These are phyloP conservation scores for Nymphalis c-album DNA, from an alignment of 2,888 invertebrate species.

Conservation along the genomic window DNA sequence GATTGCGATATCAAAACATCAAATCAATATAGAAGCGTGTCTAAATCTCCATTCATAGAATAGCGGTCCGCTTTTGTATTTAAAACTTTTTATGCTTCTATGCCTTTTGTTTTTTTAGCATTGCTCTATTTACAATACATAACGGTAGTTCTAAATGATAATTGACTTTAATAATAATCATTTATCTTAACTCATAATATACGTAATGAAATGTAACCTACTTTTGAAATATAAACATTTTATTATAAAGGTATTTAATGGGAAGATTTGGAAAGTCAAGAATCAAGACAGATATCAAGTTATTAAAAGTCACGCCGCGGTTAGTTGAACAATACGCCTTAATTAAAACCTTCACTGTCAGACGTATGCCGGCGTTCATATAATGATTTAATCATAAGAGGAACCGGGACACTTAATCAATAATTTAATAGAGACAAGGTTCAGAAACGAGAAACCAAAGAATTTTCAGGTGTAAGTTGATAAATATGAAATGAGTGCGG, in stretches of 20 bases:
- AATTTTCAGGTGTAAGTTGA: constrained; percentile 12
- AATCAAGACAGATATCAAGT: constrained; percentile 51
- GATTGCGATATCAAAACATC: constrained; percentile 70
- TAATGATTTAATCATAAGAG: constrained; percentile 70
- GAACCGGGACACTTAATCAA: constrained; percentile 56
- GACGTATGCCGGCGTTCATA: constrained; percentile 52
- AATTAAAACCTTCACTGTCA: constrained; percentile 69
- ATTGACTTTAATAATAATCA: constrained; percentile 1
- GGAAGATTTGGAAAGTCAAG: constrained; percentile 57
- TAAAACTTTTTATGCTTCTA: constrained; percentile 44
- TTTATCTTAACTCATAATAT: constrained; percentile 8
- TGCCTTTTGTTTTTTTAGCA: constrained; percentile 39
- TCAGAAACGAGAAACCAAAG: constrained; percentile 31
- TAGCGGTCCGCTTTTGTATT: constrained; percentile 59
- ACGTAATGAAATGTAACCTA: constrained; percentile 11
- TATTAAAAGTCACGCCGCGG: constrained; percentile 72
- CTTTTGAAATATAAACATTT: background rate
- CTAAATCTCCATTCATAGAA: constrained; percentile 61
- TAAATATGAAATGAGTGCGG: constrained; percentile 52
- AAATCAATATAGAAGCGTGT: constrained; percentile 68
- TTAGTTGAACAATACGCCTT: constrained; percentile 72
- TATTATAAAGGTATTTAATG: constrained; percentile 46
- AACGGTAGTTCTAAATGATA: constrained; percentile 25
- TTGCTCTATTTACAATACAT: constrained; percentile 34
- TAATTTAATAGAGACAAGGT: constrained; percentile 45